Conservation (phyloP, 2,797 vertebrate species). For the Galago senegalensis region DNA sequence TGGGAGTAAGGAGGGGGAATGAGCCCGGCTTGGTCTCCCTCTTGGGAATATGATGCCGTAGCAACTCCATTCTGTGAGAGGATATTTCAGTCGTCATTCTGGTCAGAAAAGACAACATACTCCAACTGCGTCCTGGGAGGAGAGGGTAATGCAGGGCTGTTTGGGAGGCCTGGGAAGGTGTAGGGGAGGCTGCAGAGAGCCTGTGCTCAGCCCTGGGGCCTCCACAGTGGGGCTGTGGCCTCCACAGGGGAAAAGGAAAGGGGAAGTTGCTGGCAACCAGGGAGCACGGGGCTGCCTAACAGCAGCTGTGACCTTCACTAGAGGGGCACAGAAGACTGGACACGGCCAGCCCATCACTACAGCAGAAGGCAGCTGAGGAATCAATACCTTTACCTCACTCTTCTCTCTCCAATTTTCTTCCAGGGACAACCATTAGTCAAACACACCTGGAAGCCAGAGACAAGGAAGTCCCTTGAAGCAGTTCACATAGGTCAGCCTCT, state of each 20-base stretch:
- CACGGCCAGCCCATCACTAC: not conserved
- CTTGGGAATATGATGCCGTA: not conserved
- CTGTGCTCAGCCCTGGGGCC: fast-evolving
- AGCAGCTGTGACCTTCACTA: not conserved
- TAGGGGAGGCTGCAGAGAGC: too few relatives aligned
- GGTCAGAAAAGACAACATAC: fast-evolving
- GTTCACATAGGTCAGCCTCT: too few relatives aligned
- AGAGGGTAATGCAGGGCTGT: too few relatives aligned
- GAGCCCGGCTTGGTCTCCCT: not conserved
- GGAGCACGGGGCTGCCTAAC: too few relatives aligned
- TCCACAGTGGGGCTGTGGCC: not conserved
- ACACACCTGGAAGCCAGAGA: too few relatives aligned
- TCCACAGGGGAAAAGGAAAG: not conserved
- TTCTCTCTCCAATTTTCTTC: not conserved
- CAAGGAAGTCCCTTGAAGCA: not conserved
- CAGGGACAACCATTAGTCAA: not conserved
- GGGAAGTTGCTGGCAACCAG: not conserved
- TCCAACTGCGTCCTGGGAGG: not conserved
- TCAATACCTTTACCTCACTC: fast-evolving
- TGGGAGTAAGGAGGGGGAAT: not conserved
- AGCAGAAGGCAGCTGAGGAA: not conserved
- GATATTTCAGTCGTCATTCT: fast-evolving
- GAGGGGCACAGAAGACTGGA: not conserved
- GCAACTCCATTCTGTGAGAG: too few relatives aligned
- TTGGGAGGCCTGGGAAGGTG: not conserved